Conservation (phyloP, 2,113 vertebrate species). For the Hyla sarda region DNA sequence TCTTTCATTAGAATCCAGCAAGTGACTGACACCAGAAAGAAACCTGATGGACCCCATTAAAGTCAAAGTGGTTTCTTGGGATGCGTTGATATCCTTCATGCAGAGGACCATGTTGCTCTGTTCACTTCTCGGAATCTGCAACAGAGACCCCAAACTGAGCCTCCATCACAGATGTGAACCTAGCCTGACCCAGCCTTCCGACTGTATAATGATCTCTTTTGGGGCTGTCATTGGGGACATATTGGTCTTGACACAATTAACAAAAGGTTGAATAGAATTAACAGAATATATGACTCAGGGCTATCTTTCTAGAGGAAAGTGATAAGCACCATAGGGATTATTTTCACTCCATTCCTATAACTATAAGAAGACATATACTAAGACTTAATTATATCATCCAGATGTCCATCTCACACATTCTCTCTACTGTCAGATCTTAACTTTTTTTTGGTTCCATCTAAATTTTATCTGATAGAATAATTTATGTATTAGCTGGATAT, state of each 20-base stretch:
- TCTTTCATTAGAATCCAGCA: too few relatives aligned
- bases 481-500: slow-evolving; percentile 8
- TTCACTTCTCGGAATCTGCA: too few relatives aligned
- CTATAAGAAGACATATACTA: neutral
- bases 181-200: too few relatives aligned
- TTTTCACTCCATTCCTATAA: neutral
- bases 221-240: neutral
- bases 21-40: too few relatives aligned
- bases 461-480: slow-evolving; percentile 18
- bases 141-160: too few relatives aligned
- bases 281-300: neutral
- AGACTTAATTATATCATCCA: neutral
- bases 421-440: neutral
- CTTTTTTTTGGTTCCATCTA: neutral
- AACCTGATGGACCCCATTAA: too few relatives aligned
- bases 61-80: too few relatives aligned
- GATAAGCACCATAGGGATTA: neutral
- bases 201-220: too few relatives aligned
- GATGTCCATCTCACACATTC: neutral
- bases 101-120: too few relatives aligned
- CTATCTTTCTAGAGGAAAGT: neutral
- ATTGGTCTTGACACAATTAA: neutral
- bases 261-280: neutral
- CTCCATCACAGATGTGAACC: too few relatives aligned
- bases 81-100: too few relatives aligned